These are phyloP conservation scores for Sylvietta virens DNA, from an alignment of 2,113 vertebrate genomes.

Conservation along the genomic window DNA sequence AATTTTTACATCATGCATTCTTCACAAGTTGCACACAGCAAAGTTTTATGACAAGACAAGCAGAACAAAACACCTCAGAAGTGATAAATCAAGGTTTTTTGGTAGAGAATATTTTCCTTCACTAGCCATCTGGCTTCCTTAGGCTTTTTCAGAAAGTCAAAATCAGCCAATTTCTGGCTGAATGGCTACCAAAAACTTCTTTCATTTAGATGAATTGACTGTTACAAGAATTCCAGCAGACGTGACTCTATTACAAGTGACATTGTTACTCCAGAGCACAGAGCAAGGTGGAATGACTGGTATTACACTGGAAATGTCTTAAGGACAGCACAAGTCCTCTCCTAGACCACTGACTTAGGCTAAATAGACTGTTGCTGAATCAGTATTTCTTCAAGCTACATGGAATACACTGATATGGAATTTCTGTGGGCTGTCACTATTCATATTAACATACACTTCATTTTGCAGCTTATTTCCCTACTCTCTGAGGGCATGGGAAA, in stretches of 20 bases:
- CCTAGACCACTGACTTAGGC: not conserved
- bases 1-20: not conserved
- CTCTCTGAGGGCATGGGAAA: not conserved
- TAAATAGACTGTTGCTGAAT: not conserved
- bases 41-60: not conserved
- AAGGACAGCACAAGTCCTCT: not conserved
- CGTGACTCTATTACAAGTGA: not conserved
- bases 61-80: not conserved
- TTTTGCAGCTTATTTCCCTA: not conserved
- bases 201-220: not conserved
- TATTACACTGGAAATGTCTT: not conserved
- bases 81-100: not conserved
- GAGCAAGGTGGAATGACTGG: not conserved
- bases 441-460: not conserved
- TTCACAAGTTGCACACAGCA: not conserved
- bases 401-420: not conserved
- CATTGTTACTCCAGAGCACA: not conserved
- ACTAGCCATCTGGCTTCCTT: not conserved
- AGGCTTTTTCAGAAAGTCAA: not conserved
- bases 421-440: not conserved
- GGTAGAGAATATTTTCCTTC: not conserved
- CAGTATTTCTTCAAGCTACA: not conserved
- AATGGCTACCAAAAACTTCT: not conserved
- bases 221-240: not conserved
- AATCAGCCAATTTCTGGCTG: not conserved